Evolutionary conservation across 2,113 vertebrate species (phyloP).

Genomic region (Oreochromis tanganicae): DNA sequence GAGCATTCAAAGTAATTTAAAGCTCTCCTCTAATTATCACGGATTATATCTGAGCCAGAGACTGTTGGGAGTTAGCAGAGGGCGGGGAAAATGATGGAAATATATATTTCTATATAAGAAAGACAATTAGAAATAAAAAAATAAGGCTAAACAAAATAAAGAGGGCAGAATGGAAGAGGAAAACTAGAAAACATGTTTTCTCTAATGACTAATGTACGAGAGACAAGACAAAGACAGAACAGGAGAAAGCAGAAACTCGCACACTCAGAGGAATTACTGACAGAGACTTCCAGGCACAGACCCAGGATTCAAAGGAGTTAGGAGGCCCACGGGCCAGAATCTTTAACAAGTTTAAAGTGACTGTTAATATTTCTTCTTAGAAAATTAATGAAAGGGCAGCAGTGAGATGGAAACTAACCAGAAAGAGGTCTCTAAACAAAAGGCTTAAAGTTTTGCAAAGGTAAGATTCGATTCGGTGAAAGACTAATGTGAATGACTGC

Average conservation of each 20-base stretch:
- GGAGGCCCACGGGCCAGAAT: not conserved
- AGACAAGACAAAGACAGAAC: not conserved
- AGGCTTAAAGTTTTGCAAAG: not conserved
- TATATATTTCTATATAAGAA: not conserved
- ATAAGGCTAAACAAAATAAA: not conserved
- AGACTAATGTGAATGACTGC: not conserved
- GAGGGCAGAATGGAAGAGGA: not conserved
- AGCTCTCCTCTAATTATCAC: not conserved
- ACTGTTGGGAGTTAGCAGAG: not conserved
- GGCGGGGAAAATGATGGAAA: not conserved
- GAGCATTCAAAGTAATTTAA: constrained; percentile 6
- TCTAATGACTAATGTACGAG: not conserved
- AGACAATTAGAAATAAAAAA: not conserved
- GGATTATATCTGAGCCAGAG: not conserved
- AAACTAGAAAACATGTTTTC: not conserved
- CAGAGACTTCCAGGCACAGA: not conserved
- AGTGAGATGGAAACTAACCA: not conserved
- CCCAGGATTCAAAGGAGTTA: not conserved
- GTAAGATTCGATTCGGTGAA: not conserved
- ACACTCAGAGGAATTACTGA: not conserved
- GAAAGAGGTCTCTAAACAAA: not conserved
- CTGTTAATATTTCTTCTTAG: not conserved
- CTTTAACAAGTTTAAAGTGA: not conserved
- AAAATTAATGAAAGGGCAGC: not conserved
- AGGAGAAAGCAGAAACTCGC: not conserved